Percentiles rank a stretch among this genome's conserved stretches.
These are phyloP conservation scores for Triops longicaudatus DNA, from an alignment of 1,140 invertebrate genomes.

Conservation along the genomic window DNA sequence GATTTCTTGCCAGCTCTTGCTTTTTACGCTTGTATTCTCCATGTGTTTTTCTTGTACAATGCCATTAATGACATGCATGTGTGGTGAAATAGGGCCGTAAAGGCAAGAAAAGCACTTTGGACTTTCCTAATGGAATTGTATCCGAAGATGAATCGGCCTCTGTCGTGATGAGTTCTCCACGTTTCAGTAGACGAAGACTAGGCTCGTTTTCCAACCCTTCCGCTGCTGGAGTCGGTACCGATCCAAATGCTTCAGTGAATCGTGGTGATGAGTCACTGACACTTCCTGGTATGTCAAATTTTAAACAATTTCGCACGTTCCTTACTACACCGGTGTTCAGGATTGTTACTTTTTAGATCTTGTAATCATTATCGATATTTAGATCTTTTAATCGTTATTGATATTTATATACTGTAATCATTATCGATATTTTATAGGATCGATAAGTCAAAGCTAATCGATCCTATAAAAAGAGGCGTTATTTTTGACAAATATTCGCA, in stretches of 20 bases:
- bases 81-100: conserved; percentile 39
- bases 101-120: conserved; percentile 27
- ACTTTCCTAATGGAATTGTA: conserved; percentile 43
- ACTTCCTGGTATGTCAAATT: neutral
- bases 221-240: conserved; percentile 31
- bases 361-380: too few species aligned
- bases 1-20: neutral
- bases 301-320: neutral
- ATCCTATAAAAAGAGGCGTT: too few species aligned
- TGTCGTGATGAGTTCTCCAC: conserved; percentile 56
- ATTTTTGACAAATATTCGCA: too few species aligned
- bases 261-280: neutral
- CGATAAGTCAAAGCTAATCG: too few species aligned
- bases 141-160: conserved; percentile 53
- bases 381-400: too few species aligned
- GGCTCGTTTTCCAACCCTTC: conserved; percentile 53
- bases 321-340: neutral
- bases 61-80: neutral
- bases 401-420: too few species aligned
- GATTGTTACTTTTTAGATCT: too few species aligned
- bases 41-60: neutral
- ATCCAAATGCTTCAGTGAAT: neutral
- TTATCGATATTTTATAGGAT: too few species aligned
- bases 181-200: conserved; percentile 52
- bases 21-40: neutral